Base-by-base conservation (phyloP, 2,888 invertebrate species). In the Apamea crenata region DNA sequence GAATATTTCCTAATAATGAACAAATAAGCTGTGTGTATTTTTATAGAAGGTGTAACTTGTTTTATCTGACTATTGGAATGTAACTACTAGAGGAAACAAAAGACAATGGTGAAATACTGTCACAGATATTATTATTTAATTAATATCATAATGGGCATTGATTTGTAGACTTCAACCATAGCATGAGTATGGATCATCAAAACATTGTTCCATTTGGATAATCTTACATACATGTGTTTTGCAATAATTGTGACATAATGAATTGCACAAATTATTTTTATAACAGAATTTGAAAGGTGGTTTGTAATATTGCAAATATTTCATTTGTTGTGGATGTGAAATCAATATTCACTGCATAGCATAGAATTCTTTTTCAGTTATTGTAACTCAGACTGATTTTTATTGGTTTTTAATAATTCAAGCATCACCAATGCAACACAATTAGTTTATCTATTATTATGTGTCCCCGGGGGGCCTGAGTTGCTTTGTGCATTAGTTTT, bases 21-120 rank as follows among this genome's bases (percentile, higher is more conserved):
- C 88, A 92, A 90, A 93, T 89, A 90, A 91, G 92, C 92, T 92
- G 93, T 93, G 93, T 95, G 94, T 95, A 94, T 94, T 94, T 92
- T 92, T 93, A 93, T 92, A 89, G 88, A 93, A 92, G 91, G 92
- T 93, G 92, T 95, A 93, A 93, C 91, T 92, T 93, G 93, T 94
- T 94, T 91, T 91, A 90, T 92, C 89, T 90, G 91, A 92, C 91
- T 93, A 91, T 92, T 93, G 93, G 88, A 91, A 91, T 91, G 87
- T 91, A 90, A 91, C 88, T 89, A 82, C 89, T 87, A 88, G 85
- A 89, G 82, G 87, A 88, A 78, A 87, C 87, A 89, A 91, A 91
- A 91, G 91, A 91, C 91, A 88, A 89, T 91, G 90, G 83, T 89
- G 82, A 87, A 91, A 85, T 89, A 85, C 88, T 92, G 90, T 93